A percentile compares a stretch with the other conserved stretches of the same genome.
Evolutionary conservation across 2,113 vertebrate genomes (phyloP).

Genomic region (Pollachius pollachius): DNA sequence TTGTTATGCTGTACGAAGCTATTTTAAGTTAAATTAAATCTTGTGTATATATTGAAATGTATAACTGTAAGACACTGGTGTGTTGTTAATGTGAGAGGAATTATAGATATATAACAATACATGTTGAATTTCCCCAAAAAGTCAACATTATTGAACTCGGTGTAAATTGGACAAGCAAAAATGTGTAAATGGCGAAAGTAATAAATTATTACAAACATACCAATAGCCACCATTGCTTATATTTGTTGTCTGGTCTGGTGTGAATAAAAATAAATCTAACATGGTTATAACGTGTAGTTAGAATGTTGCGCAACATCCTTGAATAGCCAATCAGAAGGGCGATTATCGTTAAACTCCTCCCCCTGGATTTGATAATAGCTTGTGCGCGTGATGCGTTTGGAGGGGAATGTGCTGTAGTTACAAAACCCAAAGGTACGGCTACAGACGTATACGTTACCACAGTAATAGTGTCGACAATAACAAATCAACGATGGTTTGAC

Average conservation of each 20-base stretch:
- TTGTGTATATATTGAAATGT: constrained; percentile 69
- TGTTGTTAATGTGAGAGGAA: constrained; percentile 43
- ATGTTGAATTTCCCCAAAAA: background rate
- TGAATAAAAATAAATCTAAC: too few species aligned
- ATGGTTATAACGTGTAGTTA: too few species aligned
- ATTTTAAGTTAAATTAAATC: constrained; percentile 64
- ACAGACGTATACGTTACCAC: too few species aligned
- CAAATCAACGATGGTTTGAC: constrained; percentile 65
- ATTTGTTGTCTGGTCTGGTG: too few species aligned
- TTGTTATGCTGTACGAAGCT: constrained; percentile 45
- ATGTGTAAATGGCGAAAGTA: constrained; percentile 42
- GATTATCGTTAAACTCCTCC: too few species aligned
- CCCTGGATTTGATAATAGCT: too few species aligned
- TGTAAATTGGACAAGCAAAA: constrained; percentile 13
- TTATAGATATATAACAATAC: constrained; percentile 12
- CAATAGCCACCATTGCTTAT: too few species aligned
- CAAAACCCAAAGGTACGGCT: too few species aligned
- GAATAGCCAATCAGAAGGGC: too few species aligned
- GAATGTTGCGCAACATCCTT: too few species aligned
- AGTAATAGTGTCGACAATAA: background rate
- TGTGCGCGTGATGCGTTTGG: too few species aligned
- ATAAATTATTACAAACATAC: constrained; percentile 52
- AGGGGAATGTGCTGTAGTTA: too few species aligned
- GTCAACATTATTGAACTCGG: constrained; percentile 14
- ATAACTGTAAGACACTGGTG: constrained; percentile 47